phyloP scores from a whole-genome alignment of 2,888 invertebrate genomes.

The Mesoligia furuncula region DNA sequence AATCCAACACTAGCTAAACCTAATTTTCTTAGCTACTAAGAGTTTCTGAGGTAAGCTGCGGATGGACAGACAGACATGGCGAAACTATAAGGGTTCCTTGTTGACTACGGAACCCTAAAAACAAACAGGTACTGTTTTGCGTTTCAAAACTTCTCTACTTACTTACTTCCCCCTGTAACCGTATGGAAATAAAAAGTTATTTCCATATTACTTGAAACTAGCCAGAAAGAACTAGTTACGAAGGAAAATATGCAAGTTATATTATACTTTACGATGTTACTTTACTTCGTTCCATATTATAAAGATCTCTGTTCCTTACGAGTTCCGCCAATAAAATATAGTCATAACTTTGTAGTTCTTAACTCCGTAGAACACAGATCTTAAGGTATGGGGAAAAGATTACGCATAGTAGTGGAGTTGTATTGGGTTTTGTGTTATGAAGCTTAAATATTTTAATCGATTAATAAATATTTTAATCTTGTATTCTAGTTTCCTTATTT shows the following conservation, averaged over 20 bases:
- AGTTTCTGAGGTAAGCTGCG: no score
- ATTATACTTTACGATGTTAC: slow-evolving; percentile 16
- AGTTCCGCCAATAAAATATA: slow-evolving; percentile 15
- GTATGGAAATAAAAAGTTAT: neutral
- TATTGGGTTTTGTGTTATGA: neutral
- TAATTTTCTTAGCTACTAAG: no score
- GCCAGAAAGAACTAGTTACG: neutral
- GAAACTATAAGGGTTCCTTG: no score
- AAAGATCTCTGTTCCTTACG: slow-evolving; percentile 17
- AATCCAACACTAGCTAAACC: no score
- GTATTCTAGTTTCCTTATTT: no score
- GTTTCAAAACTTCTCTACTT: neutral
- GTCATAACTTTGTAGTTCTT: slow-evolving; percentile 14
- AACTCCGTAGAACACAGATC: neutral
- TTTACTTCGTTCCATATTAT: neutral
- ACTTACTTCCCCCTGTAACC: neutral
- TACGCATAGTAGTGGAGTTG: neutral
- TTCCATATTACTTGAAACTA: slow-evolving; percentile 6
- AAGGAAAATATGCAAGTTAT: slow-evolving; percentile 4
- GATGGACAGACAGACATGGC: no score
- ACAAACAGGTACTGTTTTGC: neutral
- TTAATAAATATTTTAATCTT: no score
- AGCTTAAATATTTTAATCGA: neutral
- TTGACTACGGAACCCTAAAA: no score
- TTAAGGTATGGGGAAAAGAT: neutral